These are phyloP conservation scores for Pelodiscus sinensis DNA, from an alignment of 2,113 vertebrate species.

Conservation along the genomic window DNA sequence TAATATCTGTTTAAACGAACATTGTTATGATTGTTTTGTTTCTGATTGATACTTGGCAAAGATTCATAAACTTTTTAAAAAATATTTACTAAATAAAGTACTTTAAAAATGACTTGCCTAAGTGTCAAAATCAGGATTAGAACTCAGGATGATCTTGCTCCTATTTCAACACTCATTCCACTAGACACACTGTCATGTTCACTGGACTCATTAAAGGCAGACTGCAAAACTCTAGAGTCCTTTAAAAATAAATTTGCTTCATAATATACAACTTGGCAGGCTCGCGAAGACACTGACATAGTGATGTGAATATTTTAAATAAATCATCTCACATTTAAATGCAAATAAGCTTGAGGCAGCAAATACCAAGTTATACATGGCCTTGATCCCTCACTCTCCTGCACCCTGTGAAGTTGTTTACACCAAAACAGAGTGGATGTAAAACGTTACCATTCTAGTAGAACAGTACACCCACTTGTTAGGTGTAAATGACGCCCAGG, in stretches of 20 bases:
- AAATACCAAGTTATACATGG: neutral
- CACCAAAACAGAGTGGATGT: conserved; percentile 35
- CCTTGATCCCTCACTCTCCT: neutral
- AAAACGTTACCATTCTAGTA: conserved; percentile 21
- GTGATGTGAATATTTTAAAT: neutral
- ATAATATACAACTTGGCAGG: rapidly evolving
- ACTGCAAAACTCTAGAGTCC: neutral
- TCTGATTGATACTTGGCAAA: neutral
- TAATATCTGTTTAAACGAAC: neutral
- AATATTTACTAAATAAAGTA: neutral
- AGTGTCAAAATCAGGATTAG: neutral
- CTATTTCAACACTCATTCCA: neutral
- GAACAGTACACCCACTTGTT: neutral
- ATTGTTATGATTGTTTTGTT: neutral
- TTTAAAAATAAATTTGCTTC: rapidly evolving
- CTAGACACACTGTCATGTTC: neutral
- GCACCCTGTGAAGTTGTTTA: conserved; percentile 31
- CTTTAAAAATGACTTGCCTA: neutral
- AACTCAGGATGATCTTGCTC: neutral
- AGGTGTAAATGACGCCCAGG: neutral
- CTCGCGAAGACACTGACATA: neutral
- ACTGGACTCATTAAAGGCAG: neutral
- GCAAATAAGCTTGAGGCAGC: neutral
- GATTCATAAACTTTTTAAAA: neutral
- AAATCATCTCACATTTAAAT: neutral